phyloP scores from a whole-genome alignment of 2,888 invertebrate genomes.

The Neoaliturus tenellus region DNA sequence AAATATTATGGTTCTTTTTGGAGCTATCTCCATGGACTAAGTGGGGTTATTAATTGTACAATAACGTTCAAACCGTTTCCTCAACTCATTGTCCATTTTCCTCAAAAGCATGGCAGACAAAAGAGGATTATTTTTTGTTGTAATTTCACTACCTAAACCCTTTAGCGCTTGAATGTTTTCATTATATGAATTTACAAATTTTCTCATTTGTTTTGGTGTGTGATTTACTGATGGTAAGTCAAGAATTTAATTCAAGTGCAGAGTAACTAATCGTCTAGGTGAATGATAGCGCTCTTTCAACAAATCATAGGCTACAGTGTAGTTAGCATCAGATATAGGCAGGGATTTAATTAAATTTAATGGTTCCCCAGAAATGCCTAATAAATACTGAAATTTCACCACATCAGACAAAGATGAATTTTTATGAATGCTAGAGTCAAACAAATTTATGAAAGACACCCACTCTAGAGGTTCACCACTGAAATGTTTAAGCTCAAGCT shows the following conservation, averaged over 20 bases:
- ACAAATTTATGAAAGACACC: slow-evolving; percentile 40
- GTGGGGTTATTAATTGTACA: not conserved
- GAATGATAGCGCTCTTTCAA: slow-evolving; percentile 19
- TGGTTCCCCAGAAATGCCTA: slow-evolving; percentile 8
- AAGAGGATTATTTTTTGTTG: slow-evolving; percentile 24
- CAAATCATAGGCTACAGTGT: slow-evolving; percentile 27
- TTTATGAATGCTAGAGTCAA: slow-evolving; percentile 30
- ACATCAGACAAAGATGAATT: slow-evolving; percentile 4
- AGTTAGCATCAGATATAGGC: slow-evolving; percentile 38
- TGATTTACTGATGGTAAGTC: slow-evolving; percentile 28
- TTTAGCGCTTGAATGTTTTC: slow-evolving; percentile 35
- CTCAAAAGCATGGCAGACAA: slow-evolving; percentile 29
- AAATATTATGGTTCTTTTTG: too few relatives aligned
- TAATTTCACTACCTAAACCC: not conserved
- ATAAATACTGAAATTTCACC: slow-evolving; percentile 34
- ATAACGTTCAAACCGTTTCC: slow-evolving; percentile 29
- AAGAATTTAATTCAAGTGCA: slow-evolving; percentile 31
- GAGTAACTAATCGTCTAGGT: slow-evolving; percentile 23
- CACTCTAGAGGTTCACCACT: slow-evolving; percentile 36
- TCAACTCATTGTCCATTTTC: slow-evolving; percentile 5
- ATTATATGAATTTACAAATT: slow-evolving; percentile 32
- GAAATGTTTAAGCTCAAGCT: slow-evolving; percentile 32
- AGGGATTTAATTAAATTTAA: slow-evolving; percentile 32
- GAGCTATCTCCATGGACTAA: too few relatives aligned
- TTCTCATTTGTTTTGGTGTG: slow-evolving; percentile 36